Evolutionary conservation across 1,140 invertebrate species (phyloP).

Genomic region (Drosophila melanogaster): Release_6_plus_ISO1_MT NC_004354.4:6930501-6931000

Average conservation of each 20-base stretch:
- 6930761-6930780: too few relatives aligned
- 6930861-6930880: slow-evolving; percentile 13
- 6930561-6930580: slow-evolving; percentile 1
- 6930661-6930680: not conserved
- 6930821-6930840: not conserved
- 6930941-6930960: not conserved
- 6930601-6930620: slow-evolving; percentile 16
- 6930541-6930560: too few relatives aligned
- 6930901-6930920: slow-evolving; percentile 29
- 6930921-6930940: not conserved
- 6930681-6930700: not conserved
- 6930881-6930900: slow-evolving; percentile 13
- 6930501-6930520: not conserved
- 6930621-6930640: slow-evolving; percentile 22
- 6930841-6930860: slow-evolving; percentile 29
- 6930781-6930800: not conserved
- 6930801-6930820: not conserved
- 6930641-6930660: slow-evolving; percentile 2
- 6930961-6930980: slow-evolving; percentile 3
- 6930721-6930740: too few relatives aligned
- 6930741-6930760: too few relatives aligned
- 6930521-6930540: too few relatives aligned
- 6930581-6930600: slow-evolving; percentile 21
- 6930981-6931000: not conserved
- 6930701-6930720: too few relatives aligned